phyloP scores from a whole-genome alignment of 2,888 invertebrate genomes.

The Esperia sulphurella region DNA sequence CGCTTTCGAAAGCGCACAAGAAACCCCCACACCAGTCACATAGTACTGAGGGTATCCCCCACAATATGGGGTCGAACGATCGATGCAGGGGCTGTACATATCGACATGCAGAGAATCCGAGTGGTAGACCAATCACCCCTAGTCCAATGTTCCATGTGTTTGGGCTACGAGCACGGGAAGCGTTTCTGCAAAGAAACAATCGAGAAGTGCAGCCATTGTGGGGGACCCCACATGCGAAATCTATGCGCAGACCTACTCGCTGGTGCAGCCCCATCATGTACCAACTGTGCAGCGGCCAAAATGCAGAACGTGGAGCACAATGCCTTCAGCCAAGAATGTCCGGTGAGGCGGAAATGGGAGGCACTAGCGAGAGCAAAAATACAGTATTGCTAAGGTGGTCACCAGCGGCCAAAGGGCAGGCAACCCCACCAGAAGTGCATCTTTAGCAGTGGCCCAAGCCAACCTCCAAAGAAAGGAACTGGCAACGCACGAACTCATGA shows the following conservation, averaged over 20 bases:
- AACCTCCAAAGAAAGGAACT: no score
- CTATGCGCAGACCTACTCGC: neutral
- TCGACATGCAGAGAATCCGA: slow-evolving; percentile 9
- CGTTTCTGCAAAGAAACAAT: neutral
- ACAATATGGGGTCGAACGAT: neutral
- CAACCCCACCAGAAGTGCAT: no score
- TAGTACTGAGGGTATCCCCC: slow-evolving; percentile 1
- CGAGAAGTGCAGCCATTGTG: slow-evolving; percentile 9
- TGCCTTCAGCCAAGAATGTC: no score
- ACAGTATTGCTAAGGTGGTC: slow-evolving; percentile 16
- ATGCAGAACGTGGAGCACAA: no score
- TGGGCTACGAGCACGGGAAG: neutral
- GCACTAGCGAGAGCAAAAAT: slow-evolving; percentile 8
- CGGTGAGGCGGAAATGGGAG: no score
- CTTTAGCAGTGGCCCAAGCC: no score
- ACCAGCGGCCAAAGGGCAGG: no score
- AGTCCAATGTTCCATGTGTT: slow-evolving; percentile 8
- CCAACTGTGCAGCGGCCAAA: neutral
- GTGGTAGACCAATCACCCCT: slow-evolving; percentile 16
- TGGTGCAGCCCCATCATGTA: neutral
- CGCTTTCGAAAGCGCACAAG: slow-evolving; percentile 1
- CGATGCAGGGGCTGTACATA: slow-evolving; percentile 4
- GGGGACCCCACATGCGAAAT: neutral
- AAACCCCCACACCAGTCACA: slow-evolving; percentile 2
- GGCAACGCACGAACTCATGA: no score